These are phyloP conservation scores for Drosophila borborema DNA, from an alignment of 2,888 invertebrate species.

Conservation along the genomic window DNA sequence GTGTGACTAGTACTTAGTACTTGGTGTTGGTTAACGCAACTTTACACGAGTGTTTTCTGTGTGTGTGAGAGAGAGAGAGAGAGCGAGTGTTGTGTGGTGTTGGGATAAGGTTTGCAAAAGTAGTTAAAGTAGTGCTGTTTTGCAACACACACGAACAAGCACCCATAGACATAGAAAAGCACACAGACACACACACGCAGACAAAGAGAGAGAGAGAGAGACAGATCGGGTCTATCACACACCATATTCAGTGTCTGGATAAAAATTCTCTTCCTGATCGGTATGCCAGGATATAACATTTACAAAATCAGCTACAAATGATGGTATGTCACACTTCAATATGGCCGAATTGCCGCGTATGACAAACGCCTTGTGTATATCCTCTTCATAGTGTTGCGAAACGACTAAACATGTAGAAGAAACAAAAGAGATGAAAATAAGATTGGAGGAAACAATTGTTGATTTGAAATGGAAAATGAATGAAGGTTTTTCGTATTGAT, in stretches of 20 bases:
- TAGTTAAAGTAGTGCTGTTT: constrained; percentile 61
- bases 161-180: constrained; percentile 28
- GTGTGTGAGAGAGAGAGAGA: constrained; percentile 19
- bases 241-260: constrained; percentile 85
- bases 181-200: constrained; percentile 27
- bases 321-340: constrained; percentile 95
- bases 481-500: constrained; percentile 21
- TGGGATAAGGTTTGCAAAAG: constrained; percentile 38
- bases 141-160: constrained; percentile 37
- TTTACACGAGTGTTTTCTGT: constrained; percentile 45
- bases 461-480: constrained; percentile 20
- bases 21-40: constrained; percentile 61
- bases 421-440: constrained; percentile 33
- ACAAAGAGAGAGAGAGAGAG: neutral
- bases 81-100: constrained; percentile 14
- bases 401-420: constrained; percentile 88
- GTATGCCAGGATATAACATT: constrained; percentile 94
- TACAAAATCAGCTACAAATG: constrained; percentile 97
- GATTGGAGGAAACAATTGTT: constrained; percentile 23
- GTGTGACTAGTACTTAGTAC: constrained; percentile 46
- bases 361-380: constrained; percentile 96
- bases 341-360: constrained; percentile 95
- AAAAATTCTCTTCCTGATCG: constrained; percentile 86
- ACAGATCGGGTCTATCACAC: constrained; percentile 63
- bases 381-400: constrained; percentile 95